phyloP scores from a whole-genome alignment of 2,888 invertebrate species.

The Gastrophysa polygoni region DNA sequence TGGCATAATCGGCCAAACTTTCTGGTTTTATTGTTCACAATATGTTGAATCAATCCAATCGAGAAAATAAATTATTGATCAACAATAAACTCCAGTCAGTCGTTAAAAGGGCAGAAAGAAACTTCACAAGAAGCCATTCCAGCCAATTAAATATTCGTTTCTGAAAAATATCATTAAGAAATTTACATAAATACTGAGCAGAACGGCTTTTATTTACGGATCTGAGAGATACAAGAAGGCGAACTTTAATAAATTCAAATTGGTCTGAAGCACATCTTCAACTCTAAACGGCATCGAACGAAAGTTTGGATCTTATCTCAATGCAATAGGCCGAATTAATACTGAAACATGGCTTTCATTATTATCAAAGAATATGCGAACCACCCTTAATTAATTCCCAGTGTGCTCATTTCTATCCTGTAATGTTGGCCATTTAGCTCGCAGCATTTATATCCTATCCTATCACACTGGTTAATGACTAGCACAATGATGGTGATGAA shows the following conservation, averaged over 20 bases:
- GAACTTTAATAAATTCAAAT: conserved; percentile 46
- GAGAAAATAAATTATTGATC: conserved; percentile 30
- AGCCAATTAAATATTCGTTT: conserved; percentile 37
- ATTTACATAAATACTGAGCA: conserved; percentile 46
- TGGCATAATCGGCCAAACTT: not conserved
- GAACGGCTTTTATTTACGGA: conserved; percentile 42
- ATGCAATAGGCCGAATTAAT: conserved; percentile 29
- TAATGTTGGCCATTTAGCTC: conserved; percentile 1
- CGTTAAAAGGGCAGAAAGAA: conserved; percentile 26
- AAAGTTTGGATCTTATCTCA: conserved; percentile 32
- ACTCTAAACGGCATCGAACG: conserved; percentile 21
- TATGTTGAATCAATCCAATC: conserved; percentile 22
- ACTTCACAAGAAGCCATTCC: conserved; percentile 33
- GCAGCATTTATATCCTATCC: not conserved
- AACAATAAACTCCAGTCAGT: conserved; percentile 23
- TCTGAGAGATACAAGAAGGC: conserved; percentile 40
- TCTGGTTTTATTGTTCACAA: conserved; percentile 20
- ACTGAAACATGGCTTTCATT: conserved; percentile 6
- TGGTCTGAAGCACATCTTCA: conserved; percentile 28
- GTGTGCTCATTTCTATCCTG: not conserved
- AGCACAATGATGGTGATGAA: not conserved
- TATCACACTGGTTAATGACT: not conserved
- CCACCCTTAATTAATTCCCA: not conserved
- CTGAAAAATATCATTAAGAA: conserved; percentile 41
- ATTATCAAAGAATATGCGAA: conserved; percentile 14